Percentiles rank a stretch among this genome's conserved stretches.
These are phyloP conservation scores for Phoxinus dragarum DNA, from an alignment of 2,797 vertebrate genomes.

Conservation along the genomic window DNA sequence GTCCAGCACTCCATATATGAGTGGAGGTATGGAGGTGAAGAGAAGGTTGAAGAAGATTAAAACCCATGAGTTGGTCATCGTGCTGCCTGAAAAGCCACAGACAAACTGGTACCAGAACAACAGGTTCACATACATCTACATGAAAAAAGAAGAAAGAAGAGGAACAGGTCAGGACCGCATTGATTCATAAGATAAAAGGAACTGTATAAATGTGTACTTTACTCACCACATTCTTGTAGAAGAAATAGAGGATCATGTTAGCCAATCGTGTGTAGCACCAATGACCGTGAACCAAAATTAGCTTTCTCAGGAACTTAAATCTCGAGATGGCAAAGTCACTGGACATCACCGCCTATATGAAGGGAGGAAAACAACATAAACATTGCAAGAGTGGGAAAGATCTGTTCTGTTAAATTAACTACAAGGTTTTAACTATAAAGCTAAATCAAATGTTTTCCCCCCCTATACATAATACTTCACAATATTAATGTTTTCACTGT, in stretches of 20 bases:
- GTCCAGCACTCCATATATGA: conserved; percentile 91
- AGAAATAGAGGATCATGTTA: conserved; percentile 96
- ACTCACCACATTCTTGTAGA: conserved; percentile 97
- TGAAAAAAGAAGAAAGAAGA: conserved; percentile 47
- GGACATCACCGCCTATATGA: conserved; percentile 91
- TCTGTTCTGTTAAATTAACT: background rate
- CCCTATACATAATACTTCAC: background rate
- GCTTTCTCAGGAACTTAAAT: conserved; percentile 89
- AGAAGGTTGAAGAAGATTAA: conserved; percentile 96
- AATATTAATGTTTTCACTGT: background rate
- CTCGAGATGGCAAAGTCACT: conserved; percentile 94
- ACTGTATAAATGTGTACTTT: background rate
- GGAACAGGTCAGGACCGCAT: background rate
- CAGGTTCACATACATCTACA: conserved; percentile 92
- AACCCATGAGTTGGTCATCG: conserved; percentile 95
- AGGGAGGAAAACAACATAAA: background rate
- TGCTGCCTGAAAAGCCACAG: conserved; percentile 94
- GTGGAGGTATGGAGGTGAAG: conserved; percentile 91
- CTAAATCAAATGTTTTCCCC: background rate
- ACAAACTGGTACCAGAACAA: conserved; percentile 98
- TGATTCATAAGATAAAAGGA: background rate
- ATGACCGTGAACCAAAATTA: conserved; percentile 93
- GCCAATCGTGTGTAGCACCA: conserved; percentile 92
- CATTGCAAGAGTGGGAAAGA: background rate
- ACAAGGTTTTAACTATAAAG: background rate